These are phyloP conservation scores for Venusia cambrica DNA, from an alignment of 2,888 invertebrate genomes.

Conservation along the genomic window DNA sequence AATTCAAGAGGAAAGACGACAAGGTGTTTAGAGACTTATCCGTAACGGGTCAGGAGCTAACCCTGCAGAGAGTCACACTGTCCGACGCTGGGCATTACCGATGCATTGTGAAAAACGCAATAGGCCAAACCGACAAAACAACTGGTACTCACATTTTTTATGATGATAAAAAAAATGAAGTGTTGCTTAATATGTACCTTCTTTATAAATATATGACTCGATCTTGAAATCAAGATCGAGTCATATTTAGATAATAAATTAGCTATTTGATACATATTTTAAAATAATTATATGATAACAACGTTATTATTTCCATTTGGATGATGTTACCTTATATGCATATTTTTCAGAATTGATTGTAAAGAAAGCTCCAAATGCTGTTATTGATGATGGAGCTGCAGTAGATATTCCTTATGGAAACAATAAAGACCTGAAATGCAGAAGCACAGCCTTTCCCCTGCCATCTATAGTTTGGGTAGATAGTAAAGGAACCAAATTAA, in stretches of 20 bases:
- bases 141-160: conserved; percentile 4
- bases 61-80: conserved; percentile 7
- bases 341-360: conserved; percentile 15
- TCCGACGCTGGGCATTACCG: conserved; percentile 11
- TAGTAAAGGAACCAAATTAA: conserved; percentile 10
- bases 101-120: conserved; percentile 9
- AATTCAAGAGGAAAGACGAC: conserved; percentile 5
- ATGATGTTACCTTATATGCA: too few species aligned
- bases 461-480: conserved; percentile 15
- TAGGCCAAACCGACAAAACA: conserved; percentile 1
- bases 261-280: too few species aligned
- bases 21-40: not conserved
- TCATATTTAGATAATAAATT: too few species aligned
- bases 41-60: conserved; percentile 5
- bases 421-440: conserved; percentile 8
- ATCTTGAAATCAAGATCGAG: too few species aligned
- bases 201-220: too few species aligned
- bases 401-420: conserved; percentile 12
- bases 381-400: conserved; percentile 2
- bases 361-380: conserved; percentile 6
- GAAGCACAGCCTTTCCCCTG: conserved; percentile 9
- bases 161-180: too few species aligned
- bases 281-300: too few species aligned
- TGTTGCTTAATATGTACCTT: too few species aligned
- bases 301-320: too few species aligned